Base-by-base conservation (phyloP, 1,140 invertebrate species). In the Halyomorpha halys region DNA sequence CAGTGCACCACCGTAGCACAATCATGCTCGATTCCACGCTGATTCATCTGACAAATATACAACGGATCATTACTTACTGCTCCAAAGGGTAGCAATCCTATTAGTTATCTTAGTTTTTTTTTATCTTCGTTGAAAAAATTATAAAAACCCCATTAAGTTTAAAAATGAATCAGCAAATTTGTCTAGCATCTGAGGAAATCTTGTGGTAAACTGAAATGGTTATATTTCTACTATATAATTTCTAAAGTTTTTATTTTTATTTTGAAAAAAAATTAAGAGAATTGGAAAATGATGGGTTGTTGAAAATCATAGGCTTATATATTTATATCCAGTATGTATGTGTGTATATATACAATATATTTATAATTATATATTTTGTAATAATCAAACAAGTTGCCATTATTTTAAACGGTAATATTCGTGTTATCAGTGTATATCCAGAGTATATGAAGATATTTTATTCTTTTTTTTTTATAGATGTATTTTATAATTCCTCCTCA, bases 321-420 rank as follows among this genome's bases (percentile, higher is more conserved):
- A 56, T 56, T 56, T 56, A 56, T 56, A 56, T 23, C 19, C 27
- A 56, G 53, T 19, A 25, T 56, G 53, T 56, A 56, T 56, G 23
- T 56, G 53, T 19, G 23, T 56, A 23, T 56, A 56, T 56, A 56
- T 56, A 56, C 18, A 56, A 56, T 56, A 56, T 56, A 23, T 56
- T 23, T 25, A 56, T 56, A 56, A 23, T 23, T 56, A 56, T 56
- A 56, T 56, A 56, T 56, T 56, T 56, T 56, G 53, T 56, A 56
- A 56, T 56, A 56, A 56, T 56, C 53, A 56, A 56, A 56, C 53
- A 56, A 56, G 53, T 56, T 56, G 53, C 53, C 53, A 56, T 56
- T 56, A 56, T 56, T 56, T 56, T 56, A 19, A 19, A 56, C 23
- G 53, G 23, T 56, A 56, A 49, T 49, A 21, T 49, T 39, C 23